Base-by-base conservation (phyloP, 2,888 invertebrate species). In the Synanthedon formicaeformis region DNA sequence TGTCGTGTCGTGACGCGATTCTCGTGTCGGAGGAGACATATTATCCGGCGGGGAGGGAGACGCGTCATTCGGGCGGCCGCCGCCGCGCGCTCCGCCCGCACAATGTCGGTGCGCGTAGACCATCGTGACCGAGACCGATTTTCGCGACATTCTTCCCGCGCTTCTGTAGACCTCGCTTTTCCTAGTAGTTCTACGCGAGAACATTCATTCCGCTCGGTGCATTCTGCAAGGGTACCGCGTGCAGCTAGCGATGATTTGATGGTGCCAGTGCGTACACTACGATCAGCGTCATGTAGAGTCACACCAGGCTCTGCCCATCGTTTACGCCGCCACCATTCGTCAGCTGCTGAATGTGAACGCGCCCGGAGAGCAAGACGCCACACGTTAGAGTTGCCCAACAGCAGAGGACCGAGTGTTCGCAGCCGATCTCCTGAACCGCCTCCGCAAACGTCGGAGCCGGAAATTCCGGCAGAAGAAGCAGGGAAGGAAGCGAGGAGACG, bases 401-500 rank as follows among this genome's bases (percentile, higher is more conserved):
- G 82, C 66, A 76, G 85, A 10, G 86, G 86, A 12, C 83, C 85
- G 55, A 85, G 84, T 67, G 82, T 85, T 51, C 78, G 84, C 62
- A 83, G 83, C 70, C 69, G 85, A 4, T 82, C 84, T 2, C 85
- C 86, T 50, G 84, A 85, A 74, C 73, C 73, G 41, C 77, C 73
- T 51, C 65, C 64, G 41, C 76, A 69, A 48, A 80, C 75, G 10
- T 75, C 80, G 23, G 81, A 81, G 70, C 82, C 81, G 23, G 81
- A 84, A 59, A 66, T 71, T 52, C 78, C 85, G 58, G 88, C 90
- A 54, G 84, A 88, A 59, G 90, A 90, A 57, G 88, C 89, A 57
- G 89, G 90, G 61, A 91, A 91, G 67, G 91, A 92, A 64, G 90
- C 91, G 51, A 89, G 92, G 57, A 88, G 93, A 58, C 91, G 91